Percentiles rank a stretch among this genome's conserved stretches.
Conservation (phyloP, 2,888 invertebrate genomes). For the Drosophila suboccidentalis region DNA sequence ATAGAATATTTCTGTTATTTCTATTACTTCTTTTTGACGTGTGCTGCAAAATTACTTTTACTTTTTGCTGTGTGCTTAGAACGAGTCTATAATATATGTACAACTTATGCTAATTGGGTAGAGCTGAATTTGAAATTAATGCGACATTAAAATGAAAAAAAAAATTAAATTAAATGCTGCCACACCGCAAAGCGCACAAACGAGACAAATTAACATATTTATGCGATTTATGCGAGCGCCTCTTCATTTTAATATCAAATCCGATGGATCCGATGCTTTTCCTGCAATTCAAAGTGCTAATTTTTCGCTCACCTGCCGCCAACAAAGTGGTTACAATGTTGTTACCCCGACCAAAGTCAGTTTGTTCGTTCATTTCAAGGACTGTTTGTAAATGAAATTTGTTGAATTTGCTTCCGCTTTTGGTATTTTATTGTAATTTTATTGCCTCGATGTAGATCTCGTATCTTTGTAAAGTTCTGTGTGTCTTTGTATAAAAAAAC, state of each 20-base stretch:
- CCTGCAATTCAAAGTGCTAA: constrained; percentile 70
- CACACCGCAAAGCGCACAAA: constrained; percentile 38
- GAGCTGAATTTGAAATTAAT: constrained; percentile 62
- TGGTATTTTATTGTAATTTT: constrained; percentile 61
- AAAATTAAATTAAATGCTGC: constrained; percentile 7
- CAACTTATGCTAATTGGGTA: constrained; percentile 68
- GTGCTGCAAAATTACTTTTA: constrained; percentile 46
- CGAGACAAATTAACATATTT: constrained; percentile 73
- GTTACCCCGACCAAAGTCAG: constrained; percentile 1
- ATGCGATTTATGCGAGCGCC: constrained; percentile 78
- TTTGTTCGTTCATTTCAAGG: constrained; percentile 56
- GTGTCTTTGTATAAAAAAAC: constrained; percentile 42
- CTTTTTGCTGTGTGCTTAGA: constrained; percentile 43
- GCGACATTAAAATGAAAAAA: constrained; percentile 42
- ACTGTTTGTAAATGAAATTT: constrained; percentile 80
- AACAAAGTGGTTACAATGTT: constrained; percentile 33
- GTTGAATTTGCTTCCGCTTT: constrained; percentile 73
- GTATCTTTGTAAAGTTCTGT: constrained; percentile 7
- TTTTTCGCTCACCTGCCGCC: constrained; percentile 63
- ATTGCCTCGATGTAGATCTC: constrained; percentile 16
- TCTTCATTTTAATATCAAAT: constrained; percentile 70
- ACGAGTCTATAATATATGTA: constrained; percentile 38
- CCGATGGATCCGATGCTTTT: constrained; percentile 40
- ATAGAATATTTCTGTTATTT: constrained; percentile 25
- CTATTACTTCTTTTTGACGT: background rate